Evolutionary conservation across 2,888 invertebrate species (phyloP), one percentile per base, ranked within the genome.

Genomic region (Polydrusus cervinus): DNA sequence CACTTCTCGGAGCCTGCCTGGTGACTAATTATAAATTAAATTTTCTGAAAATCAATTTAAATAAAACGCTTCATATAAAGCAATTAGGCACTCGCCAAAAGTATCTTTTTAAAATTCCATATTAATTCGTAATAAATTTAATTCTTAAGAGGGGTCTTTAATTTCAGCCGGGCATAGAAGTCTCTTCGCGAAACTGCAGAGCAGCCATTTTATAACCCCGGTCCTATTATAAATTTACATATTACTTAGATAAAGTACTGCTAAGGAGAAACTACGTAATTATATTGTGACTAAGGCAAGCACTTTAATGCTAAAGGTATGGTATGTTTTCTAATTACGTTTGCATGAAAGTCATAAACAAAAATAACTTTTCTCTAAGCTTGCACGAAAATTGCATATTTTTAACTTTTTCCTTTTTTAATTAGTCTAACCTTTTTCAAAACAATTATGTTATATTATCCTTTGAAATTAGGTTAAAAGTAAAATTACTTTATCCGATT

Each of bases 231-330:
- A 45, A 69, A 69, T 69, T 69, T 69, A 60, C 57, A 69, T 69
- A 69, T 69, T 69, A 69, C 60, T 60, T 60, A 69, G 69, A 69
- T 69, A 69, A 69, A 57, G 69, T 69, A 60, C 43, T 20, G 51
- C 47, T 51, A 67, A 53, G 53, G 57, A 60, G 55, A 71, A 64
- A 71, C 64, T 45, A 34, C 25, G 64, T 71, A 71, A 65, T 71
- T 71, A 64, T 71, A 64, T 65, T 71, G 71, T 64, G 71, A 71
- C 64, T 71, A 53, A 71, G 49, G 71, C 64, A 40, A 71, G 64
- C 45, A 55, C 53, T 64, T 47, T 61, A 71, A 53, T 38, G 64
- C 43, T 64, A 16, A 53, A 51, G 40, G 64, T 64, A 55, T 53
- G 64, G 64, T 55, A 16, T 55, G 45, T 64, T 55, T 65, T 55